Evolutionary conservation across 2,797 vertebrate species (phyloP).

Genomic region (Peromyscus melanophrys): DNA sequence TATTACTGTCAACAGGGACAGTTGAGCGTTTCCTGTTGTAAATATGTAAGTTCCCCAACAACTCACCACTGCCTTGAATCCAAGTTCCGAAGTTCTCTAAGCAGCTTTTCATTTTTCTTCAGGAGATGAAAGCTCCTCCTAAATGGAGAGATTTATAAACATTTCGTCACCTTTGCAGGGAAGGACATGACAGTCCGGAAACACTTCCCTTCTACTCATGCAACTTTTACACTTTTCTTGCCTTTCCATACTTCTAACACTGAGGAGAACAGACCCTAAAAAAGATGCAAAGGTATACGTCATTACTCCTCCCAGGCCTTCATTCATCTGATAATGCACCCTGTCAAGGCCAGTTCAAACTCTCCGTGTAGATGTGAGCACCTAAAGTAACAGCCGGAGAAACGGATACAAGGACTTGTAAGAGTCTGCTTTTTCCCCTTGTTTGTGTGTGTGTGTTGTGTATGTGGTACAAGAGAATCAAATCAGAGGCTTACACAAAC

Average conservation of each 20-base stretch:
- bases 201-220: constrained; percentile 80
- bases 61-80: constrained; percentile 98
- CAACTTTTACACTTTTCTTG: constrained; percentile 76
- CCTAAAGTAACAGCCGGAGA: constrained; percentile 44
- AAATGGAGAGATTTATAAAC: constrained; percentile 87
- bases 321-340: constrained; percentile 19
- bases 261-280: constrained; percentile 80
- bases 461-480: neutral
- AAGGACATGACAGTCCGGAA: constrained; percentile 80
- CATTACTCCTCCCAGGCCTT: constrained; percentile 70
- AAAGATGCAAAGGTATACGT: constrained; percentile 59
- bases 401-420: constrained; percentile 20
- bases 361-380: constrained; percentile 40
- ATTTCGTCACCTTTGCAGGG: constrained; percentile 82
- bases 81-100: constrained; percentile 98
- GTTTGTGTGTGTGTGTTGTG: neutral
- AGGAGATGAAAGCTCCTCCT: constrained; percentile 99
- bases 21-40: constrained; percentile 10
- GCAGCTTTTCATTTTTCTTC: constrained; percentile 99
- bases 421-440: constrained; percentile 43
- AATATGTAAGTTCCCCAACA: constrained; percentile 56
- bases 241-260: constrained; percentile 83
- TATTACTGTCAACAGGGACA: constrained; percentile 59
- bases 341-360: constrained; percentile 39
- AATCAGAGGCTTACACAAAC: neutral